Evolutionary conservation across 30 jellyfish, hydroid and myxozoan species (phyloP).

Genomic region (Nemopilema nomurai): DNA sequence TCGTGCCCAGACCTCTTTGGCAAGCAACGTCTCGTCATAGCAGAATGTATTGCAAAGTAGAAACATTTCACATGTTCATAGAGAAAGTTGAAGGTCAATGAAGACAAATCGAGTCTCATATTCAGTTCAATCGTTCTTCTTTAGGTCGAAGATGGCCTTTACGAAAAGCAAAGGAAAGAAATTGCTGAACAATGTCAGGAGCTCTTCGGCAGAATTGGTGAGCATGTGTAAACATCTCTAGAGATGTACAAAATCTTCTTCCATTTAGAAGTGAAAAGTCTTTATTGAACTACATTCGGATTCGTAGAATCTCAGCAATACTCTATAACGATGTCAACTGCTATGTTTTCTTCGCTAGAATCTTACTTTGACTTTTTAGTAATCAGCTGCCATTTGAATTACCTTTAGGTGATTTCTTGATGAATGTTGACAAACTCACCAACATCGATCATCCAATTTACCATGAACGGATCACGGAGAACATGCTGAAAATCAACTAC

Average conservation of each 20-base stretch:
- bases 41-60: too few species aligned
- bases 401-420: slow-evolving; percentile 15
- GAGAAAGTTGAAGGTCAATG: too few species aligned
- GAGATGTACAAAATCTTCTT: too few species aligned
- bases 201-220: slow-evolving; percentile 19
- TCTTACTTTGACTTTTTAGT: background rate
- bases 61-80: too few species aligned
- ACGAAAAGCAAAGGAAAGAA: background rate
- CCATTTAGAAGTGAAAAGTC: too few species aligned
- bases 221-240: too few species aligned
- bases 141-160: background rate
- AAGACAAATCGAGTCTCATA: background rate
- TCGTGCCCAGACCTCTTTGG: too few species aligned
- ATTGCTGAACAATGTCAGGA: background rate
- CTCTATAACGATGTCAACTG: too few species aligned
- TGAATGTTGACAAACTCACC: slow-evolving; percentile 5
- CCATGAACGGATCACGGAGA: background rate
- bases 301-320: too few species aligned
- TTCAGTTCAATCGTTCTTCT: background rate
- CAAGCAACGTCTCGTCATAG: too few species aligned
- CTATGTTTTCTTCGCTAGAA: background rate
- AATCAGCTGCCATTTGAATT: too few species aligned
- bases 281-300: too few species aligned
- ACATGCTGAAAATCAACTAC: slow-evolving; percentile 1
- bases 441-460: slow-evolving; percentile 6